Conservation (phyloP, 2,113 vertebrate species). For the Monopterus albus region DNA sequence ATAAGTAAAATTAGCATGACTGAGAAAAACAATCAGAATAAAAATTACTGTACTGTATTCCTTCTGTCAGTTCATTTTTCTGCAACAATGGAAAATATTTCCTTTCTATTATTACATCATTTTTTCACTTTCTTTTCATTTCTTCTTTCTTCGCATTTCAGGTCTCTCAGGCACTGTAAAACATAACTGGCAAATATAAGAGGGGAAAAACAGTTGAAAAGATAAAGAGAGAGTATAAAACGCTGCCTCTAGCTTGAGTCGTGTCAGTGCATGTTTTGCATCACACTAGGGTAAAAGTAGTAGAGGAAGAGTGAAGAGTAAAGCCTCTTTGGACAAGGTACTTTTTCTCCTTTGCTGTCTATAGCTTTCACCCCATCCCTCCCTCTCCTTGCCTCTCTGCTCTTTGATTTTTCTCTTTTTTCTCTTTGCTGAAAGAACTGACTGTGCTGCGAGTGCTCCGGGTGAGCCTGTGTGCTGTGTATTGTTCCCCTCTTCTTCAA, state of each 20-base stretch:
- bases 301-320: conserved; percentile 47
- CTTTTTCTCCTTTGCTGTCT: conserved; percentile 61
- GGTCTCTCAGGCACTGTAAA: conserved; percentile 12
- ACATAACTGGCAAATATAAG: conserved; percentile 9
- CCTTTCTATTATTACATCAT: neutral
- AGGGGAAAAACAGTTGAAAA: conserved; percentile 19
- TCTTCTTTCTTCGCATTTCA: neutral
- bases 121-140: neutral
- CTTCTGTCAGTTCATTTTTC: too few species aligned
- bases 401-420: conserved; percentile 69
- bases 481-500: conserved; percentile 59
- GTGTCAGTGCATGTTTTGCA: conserved; percentile 57
- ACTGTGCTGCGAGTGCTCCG: conserved; percentile 54
- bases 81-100: too few species aligned
- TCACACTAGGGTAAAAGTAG: conserved; percentile 25
- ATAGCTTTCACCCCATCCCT: conserved; percentile 49
- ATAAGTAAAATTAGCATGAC: conserved; percentile 1
- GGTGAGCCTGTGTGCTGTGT: conserved; percentile 46
- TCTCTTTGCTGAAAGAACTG: conserved; percentile 66
- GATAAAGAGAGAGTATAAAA: conserved; percentile 11
- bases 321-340: conserved; percentile 53
- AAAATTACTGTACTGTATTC: too few species aligned
- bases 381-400: conserved; percentile 47
- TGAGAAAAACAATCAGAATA: neutral
- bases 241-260: conserved; percentile 40